Evolutionary conservation across 2,888 invertebrate species (phyloP), one percentile per base, ranked within the genome.

Genomic region (Drosophila seclusa): DNA sequence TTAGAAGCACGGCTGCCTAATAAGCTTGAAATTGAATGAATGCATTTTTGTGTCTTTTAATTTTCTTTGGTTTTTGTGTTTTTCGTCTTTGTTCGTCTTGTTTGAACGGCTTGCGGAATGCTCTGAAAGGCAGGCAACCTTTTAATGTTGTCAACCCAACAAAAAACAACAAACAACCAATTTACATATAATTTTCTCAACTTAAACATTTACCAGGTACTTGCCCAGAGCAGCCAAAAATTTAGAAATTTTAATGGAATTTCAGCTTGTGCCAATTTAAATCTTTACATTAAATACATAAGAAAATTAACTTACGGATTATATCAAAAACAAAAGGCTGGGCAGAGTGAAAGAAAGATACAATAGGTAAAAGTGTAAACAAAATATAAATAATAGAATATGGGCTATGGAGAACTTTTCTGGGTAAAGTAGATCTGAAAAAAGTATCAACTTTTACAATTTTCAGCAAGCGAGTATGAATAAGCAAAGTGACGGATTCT

Each of bases 31-130:
- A 55, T 61, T 55, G n/a, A 11, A 6, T 62, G 48, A 40, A 13
- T 27, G 45, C 16, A 64, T 54, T 76, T 80, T 80, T 38, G 38
- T 49, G 48, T 11, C 36, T 40, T n/a, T 13, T 45, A 18, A n/a
- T 55, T 38, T 11, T n/a, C 7, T 11, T 21, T 24, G 8, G 5
- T 42, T 32, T 10, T 32, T 24, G 5, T 38, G 13, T 57, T 27
- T 49, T 63, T n/a, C 48, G 72, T 68, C 42, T 4, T 21, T 10
- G 63, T 78, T 32, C 27, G 72, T 62, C n/a, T 16, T 36, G 31
- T 4, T 45, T 45, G 45, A 24, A 16, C 45, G 24, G 21, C 24
- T 45, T 24, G 10, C 8, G 24, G 4, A 45, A 24, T 7, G 8
- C 45, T 24, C 16, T 45, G 16, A 45, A 45, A 16, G 7, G 24